These are phyloP conservation scores for Oreochromis aureus DNA, from an alignment of 2,113 vertebrate genomes.

Conservation along the genomic window DNA sequence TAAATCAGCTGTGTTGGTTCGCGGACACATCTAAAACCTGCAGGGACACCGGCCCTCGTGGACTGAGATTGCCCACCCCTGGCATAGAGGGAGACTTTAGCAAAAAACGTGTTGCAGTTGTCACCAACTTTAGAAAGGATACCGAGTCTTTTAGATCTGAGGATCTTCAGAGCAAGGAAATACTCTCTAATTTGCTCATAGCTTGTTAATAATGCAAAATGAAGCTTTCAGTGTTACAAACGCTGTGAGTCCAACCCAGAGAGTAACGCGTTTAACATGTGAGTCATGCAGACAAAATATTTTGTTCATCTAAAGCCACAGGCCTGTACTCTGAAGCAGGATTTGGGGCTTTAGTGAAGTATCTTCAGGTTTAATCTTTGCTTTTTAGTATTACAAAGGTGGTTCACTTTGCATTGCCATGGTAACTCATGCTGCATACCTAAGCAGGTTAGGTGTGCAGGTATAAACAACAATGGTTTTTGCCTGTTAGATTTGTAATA, in stretches of 20 bases:
- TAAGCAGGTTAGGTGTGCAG: background rate
- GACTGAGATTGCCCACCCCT: too few species aligned
- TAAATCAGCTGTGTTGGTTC: too few species aligned
- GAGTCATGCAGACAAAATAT: background rate
- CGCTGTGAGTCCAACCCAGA: background rate
- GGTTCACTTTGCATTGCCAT: background rate
- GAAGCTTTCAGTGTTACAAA: background rate
- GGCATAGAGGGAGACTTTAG: background rate
- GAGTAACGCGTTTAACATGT: background rate
- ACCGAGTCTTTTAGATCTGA: background rate
- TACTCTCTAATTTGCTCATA: background rate
- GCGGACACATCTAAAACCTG: too few species aligned
- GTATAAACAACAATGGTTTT: too few species aligned
- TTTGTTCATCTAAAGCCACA: background rate
- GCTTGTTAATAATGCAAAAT: background rate
- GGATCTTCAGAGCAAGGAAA: background rate
- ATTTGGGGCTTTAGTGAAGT: background rate
- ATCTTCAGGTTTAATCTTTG: background rate
- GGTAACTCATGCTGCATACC: background rate
- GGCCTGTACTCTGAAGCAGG: background rate
- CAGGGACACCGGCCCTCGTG: too few species aligned
- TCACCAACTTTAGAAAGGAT: background rate
- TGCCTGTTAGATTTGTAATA: background rate
- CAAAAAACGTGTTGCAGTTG: background rate
- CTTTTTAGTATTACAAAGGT: background rate